These are phyloP conservation scores for Cliona cf. orientalis DNA, from an alignment of 37 sponge, comb jelly and placozoan species.

Conservation along the genomic window DNA sequence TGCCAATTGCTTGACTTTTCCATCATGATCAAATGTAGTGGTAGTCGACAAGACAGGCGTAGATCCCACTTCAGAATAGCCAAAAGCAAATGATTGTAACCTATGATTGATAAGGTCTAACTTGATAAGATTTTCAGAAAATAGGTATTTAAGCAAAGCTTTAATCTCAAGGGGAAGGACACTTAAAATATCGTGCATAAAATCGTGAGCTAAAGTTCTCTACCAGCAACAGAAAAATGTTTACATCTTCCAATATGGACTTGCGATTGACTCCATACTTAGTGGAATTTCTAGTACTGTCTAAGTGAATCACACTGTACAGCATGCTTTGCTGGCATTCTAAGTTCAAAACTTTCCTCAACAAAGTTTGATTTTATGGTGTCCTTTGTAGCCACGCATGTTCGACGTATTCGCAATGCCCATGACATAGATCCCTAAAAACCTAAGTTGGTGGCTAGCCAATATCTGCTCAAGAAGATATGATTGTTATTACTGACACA, in stretches of 20 bases:
- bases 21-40: not conserved
- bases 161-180: constrained; percentile 46
- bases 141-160: not conserved
- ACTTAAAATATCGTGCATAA: constrained; percentile 52
- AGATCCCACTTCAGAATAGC: constrained; percentile 28
- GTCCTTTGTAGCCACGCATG: constrained; percentile 34
- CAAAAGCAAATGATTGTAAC: constrained; percentile 16
- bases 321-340: constrained; percentile 27
- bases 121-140: constrained; percentile 17
- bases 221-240: not conserved
- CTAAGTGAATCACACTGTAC: not conserved
- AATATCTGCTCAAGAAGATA: no score
- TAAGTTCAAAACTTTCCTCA: constrained; percentile 7
- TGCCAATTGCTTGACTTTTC: not conserved
- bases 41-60: constrained; percentile 7
- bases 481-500: no score
- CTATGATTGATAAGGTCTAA: constrained; percentile 13
- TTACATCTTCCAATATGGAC: not conserved
- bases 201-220: constrained; percentile 28
- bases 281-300: not conserved
- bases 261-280: constrained; percentile 16
- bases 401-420: constrained; percentile 21
- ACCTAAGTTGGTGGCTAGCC: constrained; percentile 2
- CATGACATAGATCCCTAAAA: constrained; percentile 42
- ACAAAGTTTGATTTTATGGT: constrained; percentile 8